phyloP scores from a whole-genome alignment of 30 jellyfish, hydroid and myxozoan species.

The Hydractinia symbiolongicarpus region DNA sequence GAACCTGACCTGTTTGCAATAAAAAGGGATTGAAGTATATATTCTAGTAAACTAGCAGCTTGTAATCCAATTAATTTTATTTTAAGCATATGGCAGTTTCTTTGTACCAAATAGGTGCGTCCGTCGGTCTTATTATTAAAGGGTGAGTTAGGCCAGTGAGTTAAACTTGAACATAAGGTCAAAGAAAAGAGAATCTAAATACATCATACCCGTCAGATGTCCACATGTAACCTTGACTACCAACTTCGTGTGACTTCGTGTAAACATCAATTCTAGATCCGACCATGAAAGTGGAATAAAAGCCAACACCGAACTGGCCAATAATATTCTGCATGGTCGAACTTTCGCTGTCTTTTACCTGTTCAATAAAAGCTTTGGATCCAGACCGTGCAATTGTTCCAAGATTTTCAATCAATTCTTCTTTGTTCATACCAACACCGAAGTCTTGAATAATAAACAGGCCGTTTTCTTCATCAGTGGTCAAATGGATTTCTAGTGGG shows the following conservation, averaged over 20 bases:
- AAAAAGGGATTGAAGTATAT: background rate
- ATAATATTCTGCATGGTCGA: slow-evolving; percentile 60
- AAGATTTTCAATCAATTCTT: slow-evolving; percentile 64
- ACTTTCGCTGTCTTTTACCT: slow-evolving; percentile 29
- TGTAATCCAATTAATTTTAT: no score
- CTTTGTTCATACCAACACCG: slow-evolving; percentile 87
- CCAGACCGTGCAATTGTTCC: slow-evolving; percentile 96
- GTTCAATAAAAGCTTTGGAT: slow-evolving; percentile 73
- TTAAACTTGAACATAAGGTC: background rate
- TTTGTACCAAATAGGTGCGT: no score
- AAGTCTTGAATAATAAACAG: slow-evolving; percentile 76
- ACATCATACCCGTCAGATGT: slow-evolving; percentile 79
- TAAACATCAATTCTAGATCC: slow-evolving; percentile 79
- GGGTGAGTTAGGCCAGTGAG: no score
- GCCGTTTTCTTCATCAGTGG: slow-evolving; percentile 86
- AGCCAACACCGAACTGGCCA: slow-evolving; percentile 96
- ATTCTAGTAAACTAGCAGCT: no score
- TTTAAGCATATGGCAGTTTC: no score
- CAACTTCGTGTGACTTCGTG: slow-evolving; percentile 63
- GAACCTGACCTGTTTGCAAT: slow-evolving; percentile 58
- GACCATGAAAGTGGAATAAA: slow-evolving; percentile 86
- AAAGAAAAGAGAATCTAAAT: background rate
- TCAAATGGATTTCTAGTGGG: slow-evolving; percentile 78
- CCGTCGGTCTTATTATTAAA: no score
- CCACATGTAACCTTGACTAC: slow-evolving; percentile 70